Percentiles rank a stretch among this genome's conserved stretches.
phyloP scores from a whole-genome alignment of 2,113 vertebrate genomes.

The Petroica traversi region DNA sequence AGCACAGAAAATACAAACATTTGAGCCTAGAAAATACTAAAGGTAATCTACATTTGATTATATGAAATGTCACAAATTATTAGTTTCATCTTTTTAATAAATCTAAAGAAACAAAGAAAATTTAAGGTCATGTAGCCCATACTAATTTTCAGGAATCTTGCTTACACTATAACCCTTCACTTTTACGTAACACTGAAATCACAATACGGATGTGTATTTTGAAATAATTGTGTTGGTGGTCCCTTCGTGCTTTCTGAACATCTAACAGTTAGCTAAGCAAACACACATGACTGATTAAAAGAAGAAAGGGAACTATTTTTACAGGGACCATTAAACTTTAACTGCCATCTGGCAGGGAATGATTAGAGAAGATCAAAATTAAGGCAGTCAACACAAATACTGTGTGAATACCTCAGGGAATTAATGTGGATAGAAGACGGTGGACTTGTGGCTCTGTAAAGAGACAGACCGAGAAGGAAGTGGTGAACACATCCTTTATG shows the following conservation, averaged over 20 bases:
- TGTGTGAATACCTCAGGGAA: slow-evolving; percentile 77
- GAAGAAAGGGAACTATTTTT: slow-evolving; percentile 83
- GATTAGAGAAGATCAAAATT: slow-evolving; percentile 85
- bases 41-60: not conserved
- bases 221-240: slow-evolving; percentile 78
- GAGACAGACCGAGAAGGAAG: slow-evolving; percentile 77
- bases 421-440: slow-evolving; percentile 72
- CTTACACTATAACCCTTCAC: not conserved
- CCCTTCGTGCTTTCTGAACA: slow-evolving; percentile 73
- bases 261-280: slow-evolving; percentile 79
- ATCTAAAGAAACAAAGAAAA: not conserved
- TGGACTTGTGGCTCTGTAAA: slow-evolving; percentile 76
- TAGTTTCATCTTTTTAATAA: not conserved
- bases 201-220: slow-evolving; percentile 57
- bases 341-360: slow-evolving; percentile 82
- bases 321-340: slow-evolving; percentile 81
- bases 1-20: not conserved
- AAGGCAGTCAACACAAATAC: slow-evolving; percentile 83
- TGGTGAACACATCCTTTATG: slow-evolving; percentile 78
- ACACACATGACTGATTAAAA: slow-evolving; percentile 82
- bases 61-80: not conserved
- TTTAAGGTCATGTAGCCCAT: not conserved
- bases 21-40: not conserved
- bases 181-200: slow-evolving; percentile 11
- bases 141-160: not conserved